Percentiles rank a stretch among this genome's conserved stretches.
phyloP scores from a whole-genome alignment of 2,113 vertebrate genomes.

The Perognathus longimembris region DNA sequence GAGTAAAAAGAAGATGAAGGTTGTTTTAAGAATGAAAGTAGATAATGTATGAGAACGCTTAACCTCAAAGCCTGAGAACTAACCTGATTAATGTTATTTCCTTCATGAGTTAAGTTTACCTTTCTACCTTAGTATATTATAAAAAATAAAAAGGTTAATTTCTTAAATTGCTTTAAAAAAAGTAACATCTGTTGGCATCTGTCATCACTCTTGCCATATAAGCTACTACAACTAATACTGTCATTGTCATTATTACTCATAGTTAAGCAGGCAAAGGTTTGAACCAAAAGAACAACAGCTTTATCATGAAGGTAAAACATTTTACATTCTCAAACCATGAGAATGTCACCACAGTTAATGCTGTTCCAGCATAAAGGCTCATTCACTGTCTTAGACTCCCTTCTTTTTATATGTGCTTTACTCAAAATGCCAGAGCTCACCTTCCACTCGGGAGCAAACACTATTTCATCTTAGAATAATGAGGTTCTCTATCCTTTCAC shows the following conservation, averaged over 20 bases:
- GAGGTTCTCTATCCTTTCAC: not conserved
- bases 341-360: too few species aligned
- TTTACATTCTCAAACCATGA: not conserved
- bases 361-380: not conserved
- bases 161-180: not conserved
- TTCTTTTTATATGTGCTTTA: not conserved
- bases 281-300: not conserved
- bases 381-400: not conserved
- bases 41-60: not conserved
- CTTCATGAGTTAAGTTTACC: not conserved
- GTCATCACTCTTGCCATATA: not conserved
- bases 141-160: constrained; percentile 6
- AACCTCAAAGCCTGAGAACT: not conserved
- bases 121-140: not conserved
- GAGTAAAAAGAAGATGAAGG: not conserved
- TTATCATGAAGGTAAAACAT: not conserved
- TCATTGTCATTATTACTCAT: too few species aligned
- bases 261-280: not conserved
- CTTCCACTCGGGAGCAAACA: not conserved
- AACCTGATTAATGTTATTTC: not conserved
- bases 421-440: not conserved
- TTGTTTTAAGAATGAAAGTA: not conserved
- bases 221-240: not conserved
- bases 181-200: not conserved
- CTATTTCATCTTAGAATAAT: not conserved